Conservation (phyloP, 2,113 vertebrate genomes). For the Sinocyclocheilus anophthalmus region DNA sequence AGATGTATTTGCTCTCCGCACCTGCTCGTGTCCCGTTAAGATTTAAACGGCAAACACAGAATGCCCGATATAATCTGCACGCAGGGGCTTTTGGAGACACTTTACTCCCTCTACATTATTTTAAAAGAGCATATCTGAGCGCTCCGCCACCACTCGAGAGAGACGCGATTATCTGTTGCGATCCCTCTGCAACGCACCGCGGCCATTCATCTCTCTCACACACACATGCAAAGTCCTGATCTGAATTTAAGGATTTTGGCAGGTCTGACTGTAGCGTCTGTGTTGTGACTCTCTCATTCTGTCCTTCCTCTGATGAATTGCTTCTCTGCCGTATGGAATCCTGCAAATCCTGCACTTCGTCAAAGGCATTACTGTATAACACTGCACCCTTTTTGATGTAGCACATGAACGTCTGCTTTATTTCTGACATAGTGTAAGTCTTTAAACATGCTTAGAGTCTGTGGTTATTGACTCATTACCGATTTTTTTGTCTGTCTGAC, state of each 20-base stretch:
- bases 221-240: conserved; percentile 59
- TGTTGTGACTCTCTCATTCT: conserved; percentile 58
- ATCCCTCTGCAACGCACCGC: conserved; percentile 72
- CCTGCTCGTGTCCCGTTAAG: conserved; percentile 74
- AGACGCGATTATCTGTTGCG: conserved; percentile 76
- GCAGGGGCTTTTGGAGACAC: conserved; percentile 66
- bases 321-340: not conserved
- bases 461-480: not conserved
- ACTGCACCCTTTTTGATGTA: not conserved
- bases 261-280: conserved; percentile 69
- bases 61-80: conserved; percentile 72
- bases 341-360: conserved; percentile 8
- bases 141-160: conserved; percentile 63
- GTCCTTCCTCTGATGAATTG: conserved; percentile 52
- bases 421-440: not conserved
- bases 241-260: conserved; percentile 75
- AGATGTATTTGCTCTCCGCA: conserved; percentile 76
- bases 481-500: not conserved
- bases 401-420: not conserved
- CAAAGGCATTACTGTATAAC: conserved; percentile 3
- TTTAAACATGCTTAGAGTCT: not conserved
- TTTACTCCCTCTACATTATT: conserved; percentile 76
- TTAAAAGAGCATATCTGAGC: conserved; percentile 77
- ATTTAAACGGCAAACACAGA: conserved; percentile 82
- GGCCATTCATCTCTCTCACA: conserved; percentile 63